Conservation (phyloP, 2,113 vertebrate genomes). For the Leucosticte australis region DNA sequence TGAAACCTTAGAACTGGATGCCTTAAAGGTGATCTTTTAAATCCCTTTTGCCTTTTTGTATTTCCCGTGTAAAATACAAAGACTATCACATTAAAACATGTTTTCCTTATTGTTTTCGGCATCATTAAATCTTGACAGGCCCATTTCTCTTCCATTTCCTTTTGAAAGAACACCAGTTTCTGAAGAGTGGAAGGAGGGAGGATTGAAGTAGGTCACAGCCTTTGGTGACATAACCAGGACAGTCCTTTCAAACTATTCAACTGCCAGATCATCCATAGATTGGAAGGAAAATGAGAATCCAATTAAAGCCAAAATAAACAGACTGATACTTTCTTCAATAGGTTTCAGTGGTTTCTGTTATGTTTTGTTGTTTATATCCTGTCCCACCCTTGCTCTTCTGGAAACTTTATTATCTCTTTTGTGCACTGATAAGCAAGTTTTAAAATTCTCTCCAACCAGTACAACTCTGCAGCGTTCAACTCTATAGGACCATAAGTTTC, state of each 20-base stretch:
- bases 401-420: background rate
- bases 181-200: background rate
- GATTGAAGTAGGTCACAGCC: background rate
- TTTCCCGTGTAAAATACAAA: background rate
- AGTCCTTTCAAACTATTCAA: background rate
- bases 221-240: background rate
- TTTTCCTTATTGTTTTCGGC: slow-evolving; percentile 21
- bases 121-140: background rate
- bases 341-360: background rate
- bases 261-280: background rate
- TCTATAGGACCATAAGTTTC: background rate
- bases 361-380: background rate
- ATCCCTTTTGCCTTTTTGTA: background rate
- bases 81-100: background rate
- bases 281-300: background rate
- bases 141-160: background rate
- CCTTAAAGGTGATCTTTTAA: slow-evolving; percentile 29
- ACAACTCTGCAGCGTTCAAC: fast-evolving
- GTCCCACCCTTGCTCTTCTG: background rate
- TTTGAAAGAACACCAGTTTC: background rate
- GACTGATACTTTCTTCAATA: background rate
- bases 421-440: background rate
- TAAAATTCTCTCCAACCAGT: background rate
- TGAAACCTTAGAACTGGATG: slow-evolving; percentile 17
- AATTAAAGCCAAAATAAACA: background rate